These are phyloP conservation scores for Oikopleura vanhoeffeni DNA, from an alignment of 23 tunicate genomes.

Conservation along the genomic window DNA sequence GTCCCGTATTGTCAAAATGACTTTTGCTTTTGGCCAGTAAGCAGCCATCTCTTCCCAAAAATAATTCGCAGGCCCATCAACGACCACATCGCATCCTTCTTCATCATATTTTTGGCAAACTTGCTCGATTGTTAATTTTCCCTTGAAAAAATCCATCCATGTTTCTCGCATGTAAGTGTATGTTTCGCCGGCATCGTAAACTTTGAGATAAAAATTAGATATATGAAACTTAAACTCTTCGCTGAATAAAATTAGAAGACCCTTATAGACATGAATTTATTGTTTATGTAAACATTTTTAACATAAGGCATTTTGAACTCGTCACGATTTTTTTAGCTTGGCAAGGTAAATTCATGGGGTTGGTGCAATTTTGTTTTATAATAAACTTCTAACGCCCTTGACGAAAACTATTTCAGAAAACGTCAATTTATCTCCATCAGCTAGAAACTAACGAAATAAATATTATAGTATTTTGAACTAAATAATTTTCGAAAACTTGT, in stretches of 20 bases:
- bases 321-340: too few relatives aligned
- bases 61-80: background rate
- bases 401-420: too few relatives aligned
- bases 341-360: too few relatives aligned
- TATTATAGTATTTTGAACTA: too few relatives aligned
- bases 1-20: background rate
- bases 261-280: background rate
- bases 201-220: background rate
- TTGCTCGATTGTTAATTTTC: background rate
- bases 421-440: too few relatives aligned
- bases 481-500: too few relatives aligned
- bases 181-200: constrained; percentile 9
- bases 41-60: constrained; percentile 4
- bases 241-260: too few relatives aligned
- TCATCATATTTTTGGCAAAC: background rate
- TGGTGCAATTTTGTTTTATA: too few relatives aligned
- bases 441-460: too few relatives aligned
- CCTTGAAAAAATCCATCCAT: constrained; percentile 9
- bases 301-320: background rate
- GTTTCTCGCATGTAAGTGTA: constrained; percentile 10
- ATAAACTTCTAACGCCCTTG: too few relatives aligned
- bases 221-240: too few relatives aligned
- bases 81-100: background rate
- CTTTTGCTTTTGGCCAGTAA: constrained; percentile 4
- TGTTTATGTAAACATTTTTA: background rate